Conservation (phyloP, 2,888 invertebrate species). For the Pyralis farinalis region DNA sequence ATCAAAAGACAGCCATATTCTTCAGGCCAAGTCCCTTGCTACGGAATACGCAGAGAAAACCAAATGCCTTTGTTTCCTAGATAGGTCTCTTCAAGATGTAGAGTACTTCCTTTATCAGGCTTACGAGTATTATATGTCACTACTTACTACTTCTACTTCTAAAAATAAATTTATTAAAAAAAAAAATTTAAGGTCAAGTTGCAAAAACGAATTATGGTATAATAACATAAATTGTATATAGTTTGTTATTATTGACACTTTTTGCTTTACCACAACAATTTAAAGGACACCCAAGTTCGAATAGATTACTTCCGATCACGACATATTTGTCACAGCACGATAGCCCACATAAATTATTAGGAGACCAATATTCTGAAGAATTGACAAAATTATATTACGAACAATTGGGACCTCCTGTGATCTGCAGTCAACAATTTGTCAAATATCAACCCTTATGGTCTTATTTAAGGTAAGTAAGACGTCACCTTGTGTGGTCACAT, state of each 20-base stretch:
- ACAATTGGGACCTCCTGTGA: constrained; percentile 63
- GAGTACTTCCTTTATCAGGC: too few species aligned
- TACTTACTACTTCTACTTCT: too few species aligned
- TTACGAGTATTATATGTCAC: too few species aligned
- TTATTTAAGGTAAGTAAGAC: constrained; percentile 57
- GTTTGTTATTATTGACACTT: constrained; percentile 28
- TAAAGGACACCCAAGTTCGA: constrained; percentile 34
- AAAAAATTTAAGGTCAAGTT: too few species aligned
- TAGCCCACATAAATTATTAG: constrained; percentile 29
- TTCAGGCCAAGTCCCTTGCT: too few species aligned
- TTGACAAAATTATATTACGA: constrained; percentile 39
- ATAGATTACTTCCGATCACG: constrained; percentile 68
- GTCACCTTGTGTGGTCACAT: constrained; percentile 68
- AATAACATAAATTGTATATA: not conserved
- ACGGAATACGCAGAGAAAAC: too few species aligned
- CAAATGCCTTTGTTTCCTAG: too few species aligned
- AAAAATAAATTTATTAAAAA: too few species aligned
- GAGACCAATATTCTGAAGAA: constrained; percentile 28
- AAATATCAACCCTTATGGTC: constrained; percentile 52
- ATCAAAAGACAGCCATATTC: too few species aligned
- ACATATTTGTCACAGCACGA: constrained; percentile 26
- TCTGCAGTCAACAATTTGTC: constrained; percentile 58
- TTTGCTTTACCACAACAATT: constrained; percentile 29
- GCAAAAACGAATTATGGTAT: not conserved
- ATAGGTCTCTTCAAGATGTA: too few species aligned